Evolutionary conservation across 2,113 vertebrate genomes (phyloP), one percentile per base, ranked within the genome.

Genomic region (Microcebus jonahi): DNA sequence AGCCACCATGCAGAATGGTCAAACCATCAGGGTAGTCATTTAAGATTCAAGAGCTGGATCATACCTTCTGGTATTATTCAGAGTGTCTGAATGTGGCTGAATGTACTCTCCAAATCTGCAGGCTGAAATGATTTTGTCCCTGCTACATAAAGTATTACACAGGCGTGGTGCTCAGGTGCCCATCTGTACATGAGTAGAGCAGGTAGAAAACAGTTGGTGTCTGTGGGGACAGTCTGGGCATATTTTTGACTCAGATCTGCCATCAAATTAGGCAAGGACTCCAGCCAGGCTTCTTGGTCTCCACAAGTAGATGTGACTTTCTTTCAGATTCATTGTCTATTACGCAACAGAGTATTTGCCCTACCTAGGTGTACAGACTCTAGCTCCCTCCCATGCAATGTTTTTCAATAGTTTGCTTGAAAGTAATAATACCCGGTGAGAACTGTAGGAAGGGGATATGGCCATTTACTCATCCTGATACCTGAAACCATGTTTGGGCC

Each of bases 341-440:
- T 36, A 29, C 4, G 59, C 5, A 88, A 55, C 34, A 34, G 63
- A 29, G 12, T 34, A 45, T 39, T 50, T 71, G 48, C 2, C 18
- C 27, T 42, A 14, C 36, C 14, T 15, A 4, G 6, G 39, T 75
- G 25, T 5, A 34, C 15, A 12, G 39, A 20, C 45, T 65, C 42
- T 21, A 55, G 10, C 36, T 97, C 76, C 45, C 48, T 21, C 12
- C 13, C 45, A 25, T 53, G 31, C 31, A 39, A 34, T 79, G 73
- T 53, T 75, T 68, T 76, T 86, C 63, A 63, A 25, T 2, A 73
- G 68, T 70, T 48, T 87, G 42, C 42, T 57, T 67, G 83, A 75
- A 90, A 93, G 67, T 96, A 79, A 77, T 14, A 18, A 27, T n/a
- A 88, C 29, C n/a, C 23, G 91, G 89, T 53, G 63, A 96, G 39